Base-by-base conservation (phyloP, 2,797 vertebrate species). In the Apodemus agrarius region DNA sequence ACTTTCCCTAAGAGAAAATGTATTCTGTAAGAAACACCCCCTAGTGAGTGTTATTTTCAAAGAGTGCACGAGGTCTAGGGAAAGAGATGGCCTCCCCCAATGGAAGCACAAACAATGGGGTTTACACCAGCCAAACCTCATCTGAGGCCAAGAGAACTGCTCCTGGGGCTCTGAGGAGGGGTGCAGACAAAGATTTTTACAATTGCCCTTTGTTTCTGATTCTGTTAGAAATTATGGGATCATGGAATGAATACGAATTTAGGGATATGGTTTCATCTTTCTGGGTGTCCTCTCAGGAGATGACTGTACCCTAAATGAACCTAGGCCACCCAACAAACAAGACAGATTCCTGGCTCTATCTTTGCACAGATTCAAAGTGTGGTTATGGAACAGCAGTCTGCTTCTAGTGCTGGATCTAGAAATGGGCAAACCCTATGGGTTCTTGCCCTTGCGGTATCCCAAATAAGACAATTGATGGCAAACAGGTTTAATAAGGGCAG, bases 201-300 rank as follows among this genome's bases (percentile, higher is more conserved):
- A 98, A 96, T 94, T 95, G 26, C 3, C 78, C 90, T 78, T 90
- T 97, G 96, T 74, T 92, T 98, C 72, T 84, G 57, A 85, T 96
- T 98, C 96, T 97, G n/a, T 79, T 97, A 93, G 0, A 6, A 95
- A 91, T 96, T 96, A 97, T 97, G 95, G 90, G 95, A 95, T 97
- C 95, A 94, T 97, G 97, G 90, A 95, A 95, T 98, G 98, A 97
- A 96, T 96, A 97, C 84, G 80, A 96, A 96, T 63, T 96, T 96
- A 95, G 84, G 80, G 72, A 85, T 95, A 94, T 95, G 97, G 94
- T 97, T 97, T 96, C 94, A 97, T 97, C 96, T 97, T 95, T 98
- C 97, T 97, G 97, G 97, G 97, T 97, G 97, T 97, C 83, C 97
- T 61, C 91, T 94, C 96, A 93, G 97, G 98, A 95, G 95, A 97